These are phyloP conservation scores for Drosophila bocqueti DNA, from an alignment of 1,140 invertebrate species.

Conservation along the genomic window DNA sequence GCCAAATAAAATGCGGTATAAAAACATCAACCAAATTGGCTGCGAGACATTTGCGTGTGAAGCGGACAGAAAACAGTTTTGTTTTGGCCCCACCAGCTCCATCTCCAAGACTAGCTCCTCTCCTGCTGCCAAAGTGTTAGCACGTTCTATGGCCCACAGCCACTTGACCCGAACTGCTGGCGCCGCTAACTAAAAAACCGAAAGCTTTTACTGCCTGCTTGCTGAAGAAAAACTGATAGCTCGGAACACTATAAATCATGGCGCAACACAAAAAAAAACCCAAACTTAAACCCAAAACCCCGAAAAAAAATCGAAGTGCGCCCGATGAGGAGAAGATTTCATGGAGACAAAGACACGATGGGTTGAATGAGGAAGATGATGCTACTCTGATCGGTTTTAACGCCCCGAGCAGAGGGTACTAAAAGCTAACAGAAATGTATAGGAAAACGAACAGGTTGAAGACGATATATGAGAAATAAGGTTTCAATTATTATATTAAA, in stretches of 20 bases:
- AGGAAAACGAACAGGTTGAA: background rate
- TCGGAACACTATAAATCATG: slow-evolving; percentile 73
- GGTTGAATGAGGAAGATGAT: slow-evolving; percentile 34
- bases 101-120: slow-evolving; percentile 10
- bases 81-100: slow-evolving; percentile 2
- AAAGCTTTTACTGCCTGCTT: slow-evolving; percentile 43
- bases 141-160: slow-evolving; percentile 68
- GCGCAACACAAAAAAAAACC: slow-evolving; percentile 20
- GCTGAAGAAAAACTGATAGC: slow-evolving; percentile 36
- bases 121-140: slow-evolving; percentile 61
- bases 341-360: slow-evolving; percentile 28
- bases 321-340: slow-evolving; percentile 57
- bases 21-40: slow-evolving; percentile 73
- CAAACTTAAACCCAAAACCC: slow-evolving; percentile 38
- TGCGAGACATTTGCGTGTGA: slow-evolving; percentile 76
- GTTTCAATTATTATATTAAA: background rate
- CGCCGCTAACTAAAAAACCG: slow-evolving; percentile 56
- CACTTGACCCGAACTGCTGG: slow-evolving; percentile 57
- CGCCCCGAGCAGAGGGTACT: slow-evolving; percentile 48
- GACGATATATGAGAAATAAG: background rate
- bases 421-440: slow-evolving; percentile 47
- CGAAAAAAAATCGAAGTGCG: slow-evolving; percentile 65
- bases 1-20: slow-evolving; percentile 81
- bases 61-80: slow-evolving; percentile 61
- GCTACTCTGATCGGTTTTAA: slow-evolving; percentile 45